These are phyloP conservation scores for Strix aluco DNA, from an alignment of 2,113 vertebrate genomes.

Conservation along the genomic window DNA sequence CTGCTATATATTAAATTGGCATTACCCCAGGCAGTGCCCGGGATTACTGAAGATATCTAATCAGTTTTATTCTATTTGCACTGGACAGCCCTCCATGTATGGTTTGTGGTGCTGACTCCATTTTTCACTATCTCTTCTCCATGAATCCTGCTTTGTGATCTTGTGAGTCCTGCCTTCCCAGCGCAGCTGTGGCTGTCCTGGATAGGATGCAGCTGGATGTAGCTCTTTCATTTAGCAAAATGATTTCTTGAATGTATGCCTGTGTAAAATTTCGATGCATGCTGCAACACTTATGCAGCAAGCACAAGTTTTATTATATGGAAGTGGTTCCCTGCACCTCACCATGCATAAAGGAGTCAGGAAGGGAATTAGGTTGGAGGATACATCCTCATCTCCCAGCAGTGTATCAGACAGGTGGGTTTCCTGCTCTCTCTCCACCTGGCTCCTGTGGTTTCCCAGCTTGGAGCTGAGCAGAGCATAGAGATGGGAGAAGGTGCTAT, in stretches of 20 bases:
- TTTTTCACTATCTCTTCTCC: background rate
- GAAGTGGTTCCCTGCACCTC: background rate
- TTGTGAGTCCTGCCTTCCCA: background rate
- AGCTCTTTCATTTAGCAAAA: background rate
- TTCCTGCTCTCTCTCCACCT: background rate
- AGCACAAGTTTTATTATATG: background rate
- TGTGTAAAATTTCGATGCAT: background rate
- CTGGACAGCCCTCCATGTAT: fast-evolving
- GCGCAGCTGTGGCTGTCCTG: background rate
- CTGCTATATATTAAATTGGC: background rate
- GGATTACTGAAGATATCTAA: background rate
- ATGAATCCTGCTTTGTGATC: background rate
- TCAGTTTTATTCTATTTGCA: background rate
- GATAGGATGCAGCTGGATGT: background rate
- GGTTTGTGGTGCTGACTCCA: background rate
- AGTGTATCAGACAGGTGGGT: background rate
- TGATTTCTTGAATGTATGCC: background rate
- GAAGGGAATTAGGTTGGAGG: background rate
- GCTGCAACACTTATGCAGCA: background rate
- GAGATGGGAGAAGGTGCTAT: background rate
- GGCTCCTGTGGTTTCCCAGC: background rate
- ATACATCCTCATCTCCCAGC: background rate
- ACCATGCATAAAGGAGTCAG: background rate
- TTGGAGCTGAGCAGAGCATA: background rate
- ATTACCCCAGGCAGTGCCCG: background rate